Evolutionary conservation across 2,113 vertebrate genomes (phyloP).

Genomic region (Pituophis catenifer): DNA sequence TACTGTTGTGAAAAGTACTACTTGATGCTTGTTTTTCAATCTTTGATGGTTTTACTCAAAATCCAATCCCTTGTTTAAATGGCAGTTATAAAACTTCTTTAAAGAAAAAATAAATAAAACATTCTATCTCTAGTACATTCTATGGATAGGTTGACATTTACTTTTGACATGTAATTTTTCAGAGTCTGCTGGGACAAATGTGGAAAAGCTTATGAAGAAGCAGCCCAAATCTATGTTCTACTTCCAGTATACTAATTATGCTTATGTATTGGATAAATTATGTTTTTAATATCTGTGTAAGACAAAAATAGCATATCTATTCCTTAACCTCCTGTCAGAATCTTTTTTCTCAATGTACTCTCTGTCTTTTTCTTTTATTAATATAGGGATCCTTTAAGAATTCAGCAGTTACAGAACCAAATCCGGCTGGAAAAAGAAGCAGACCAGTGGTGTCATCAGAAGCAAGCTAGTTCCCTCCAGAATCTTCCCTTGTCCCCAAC

Average conservation of each 20-base stretch:
- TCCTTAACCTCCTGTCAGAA: background rate
- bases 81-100: background rate
- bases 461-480: slow-evolving; percentile 61
- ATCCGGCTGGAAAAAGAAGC: slow-evolving; percentile 89
- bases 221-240: background rate
- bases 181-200: background rate
- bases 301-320: background rate
- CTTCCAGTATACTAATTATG: background rate
- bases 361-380: slow-evolving; percentile 36
- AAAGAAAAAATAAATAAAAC: background rate
- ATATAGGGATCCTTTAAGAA: slow-evolving; percentile 83
- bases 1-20: background rate
- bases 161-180: background rate
- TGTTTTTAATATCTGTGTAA: background rate
- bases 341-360: slow-evolving; percentile 9
- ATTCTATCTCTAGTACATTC: background rate
- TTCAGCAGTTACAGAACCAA: slow-evolving; percentile 94
- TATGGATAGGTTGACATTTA: background rate
- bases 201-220: background rate
- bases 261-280: background rate
- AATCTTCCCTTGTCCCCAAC: slow-evolving; percentile 78
- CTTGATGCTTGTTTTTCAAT: background rate
- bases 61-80: background rate
- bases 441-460: slow-evolving; percentile 66
- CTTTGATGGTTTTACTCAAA: background rate